A percentile compares a stretch with the other conserved stretches of the same genome.
These are phyloP conservation scores for Xiphophorus birchmanni DNA, from an alignment of 2,797 vertebrate genomes.

Conservation along the genomic window DNA sequence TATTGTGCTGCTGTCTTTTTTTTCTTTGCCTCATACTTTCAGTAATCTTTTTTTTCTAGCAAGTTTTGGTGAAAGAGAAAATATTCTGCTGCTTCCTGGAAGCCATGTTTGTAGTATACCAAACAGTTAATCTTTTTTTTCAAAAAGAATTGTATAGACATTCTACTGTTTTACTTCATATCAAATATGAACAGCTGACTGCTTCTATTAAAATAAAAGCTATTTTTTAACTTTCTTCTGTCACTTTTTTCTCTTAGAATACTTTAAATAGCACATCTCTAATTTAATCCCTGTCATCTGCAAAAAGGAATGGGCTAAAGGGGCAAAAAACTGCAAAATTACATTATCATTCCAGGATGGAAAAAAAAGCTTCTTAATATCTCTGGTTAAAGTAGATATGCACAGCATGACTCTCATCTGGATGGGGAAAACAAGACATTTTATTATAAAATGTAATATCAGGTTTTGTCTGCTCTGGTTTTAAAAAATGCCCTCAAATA, in stretches of 20 bases:
- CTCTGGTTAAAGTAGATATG: not conserved
- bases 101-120: not conserved
- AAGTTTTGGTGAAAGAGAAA: not conserved
- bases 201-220: constrained; percentile 49
- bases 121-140: not conserved
- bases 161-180: constrained; percentile 11
- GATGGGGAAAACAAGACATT: not conserved
- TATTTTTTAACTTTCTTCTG: constrained; percentile 29
- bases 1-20: constrained; percentile 27
- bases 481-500: not conserved
- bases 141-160: constrained; percentile 11
- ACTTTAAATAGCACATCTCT: not conserved
- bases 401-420: not conserved
- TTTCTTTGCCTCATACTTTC: constrained; percentile 17
- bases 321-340: not conserved
- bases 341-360: not conserved
- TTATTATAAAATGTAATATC: not conserved
- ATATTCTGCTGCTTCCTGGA: not conserved
- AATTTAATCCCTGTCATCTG: not conserved
- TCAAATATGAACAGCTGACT: not conserved
- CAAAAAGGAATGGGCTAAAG: not conserved
- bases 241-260: not conserved
- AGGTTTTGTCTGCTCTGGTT: not conserved
- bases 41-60: not conserved
- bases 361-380: not conserved